phyloP scores from a whole-genome alignment of 2,113 vertebrate species.

The Physeter macrocephalus region DNA sequence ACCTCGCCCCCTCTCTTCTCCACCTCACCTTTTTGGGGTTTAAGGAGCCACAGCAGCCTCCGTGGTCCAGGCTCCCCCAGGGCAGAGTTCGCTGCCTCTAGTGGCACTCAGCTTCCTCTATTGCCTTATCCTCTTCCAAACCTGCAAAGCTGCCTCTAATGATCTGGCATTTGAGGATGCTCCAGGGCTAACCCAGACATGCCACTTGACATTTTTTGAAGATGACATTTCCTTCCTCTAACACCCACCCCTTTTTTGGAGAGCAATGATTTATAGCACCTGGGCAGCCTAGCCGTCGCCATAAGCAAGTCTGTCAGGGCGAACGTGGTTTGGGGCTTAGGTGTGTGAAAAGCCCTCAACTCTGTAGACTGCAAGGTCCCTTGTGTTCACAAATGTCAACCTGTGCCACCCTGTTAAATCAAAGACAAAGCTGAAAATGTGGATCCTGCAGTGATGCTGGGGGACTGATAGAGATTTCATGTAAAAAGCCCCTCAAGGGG shows the following conservation, averaged over 20 bases:
- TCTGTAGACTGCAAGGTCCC: not conserved
- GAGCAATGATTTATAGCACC: not conserved
- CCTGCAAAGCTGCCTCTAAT: not conserved
- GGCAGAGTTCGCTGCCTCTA: fast-evolving
- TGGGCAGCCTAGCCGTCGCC: not conserved
- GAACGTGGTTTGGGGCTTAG: not conserved
- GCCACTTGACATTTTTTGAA: not conserved
- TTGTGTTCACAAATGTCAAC: not conserved
- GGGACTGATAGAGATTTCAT: not conserved
- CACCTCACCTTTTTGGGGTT: not conserved
- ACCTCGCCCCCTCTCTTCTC: not conserved
- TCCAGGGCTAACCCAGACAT: not conserved
- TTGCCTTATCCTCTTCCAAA: not conserved
- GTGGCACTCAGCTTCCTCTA: not conserved
- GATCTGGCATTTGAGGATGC: not conserved
- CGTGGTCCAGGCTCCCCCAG: not conserved
- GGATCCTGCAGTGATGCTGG: too few species aligned
- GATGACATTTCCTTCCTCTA: not conserved
- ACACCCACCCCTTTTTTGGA: not conserved
- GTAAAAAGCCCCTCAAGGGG: not conserved
- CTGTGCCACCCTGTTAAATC: not conserved
- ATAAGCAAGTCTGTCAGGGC: not conserved
- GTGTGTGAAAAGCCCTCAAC: not conserved
- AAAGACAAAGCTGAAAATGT: not conserved
- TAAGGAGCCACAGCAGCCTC: not conserved